Percentiles rank a stretch among this genome's conserved stretches.
These are phyloP conservation scores for Pristionchus fissidentatus DNA, from an alignment of 2,888 invertebrate species.

Conservation along the genomic window DNA sequence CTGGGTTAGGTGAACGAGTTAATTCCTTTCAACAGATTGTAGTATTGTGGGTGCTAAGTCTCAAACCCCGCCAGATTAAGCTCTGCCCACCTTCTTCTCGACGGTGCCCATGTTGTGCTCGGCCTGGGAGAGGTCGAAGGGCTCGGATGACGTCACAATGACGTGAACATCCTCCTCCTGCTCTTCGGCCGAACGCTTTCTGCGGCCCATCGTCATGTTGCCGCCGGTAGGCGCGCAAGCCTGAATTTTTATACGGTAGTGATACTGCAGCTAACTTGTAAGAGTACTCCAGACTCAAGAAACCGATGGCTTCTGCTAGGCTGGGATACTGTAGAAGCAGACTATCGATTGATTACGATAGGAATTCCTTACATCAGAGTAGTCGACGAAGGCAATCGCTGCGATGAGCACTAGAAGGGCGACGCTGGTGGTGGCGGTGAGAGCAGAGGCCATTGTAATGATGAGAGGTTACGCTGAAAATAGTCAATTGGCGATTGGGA, in stretches of 20 bases:
- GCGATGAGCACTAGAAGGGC: not conserved
- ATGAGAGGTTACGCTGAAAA: too few species aligned
- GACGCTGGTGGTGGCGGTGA: not conserved
- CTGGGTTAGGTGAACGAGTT: not conserved
- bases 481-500: too few species aligned
- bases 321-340: not conserved
- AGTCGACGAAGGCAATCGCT: conserved; percentile 4
- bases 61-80: too few species aligned
- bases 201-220: not conserved
- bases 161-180: conserved; percentile 26
- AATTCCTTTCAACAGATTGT: not conserved
- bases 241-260: not conserved
- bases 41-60: not conserved
- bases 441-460: not conserved
- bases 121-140: not conserved
- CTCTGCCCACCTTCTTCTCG: not conserved
- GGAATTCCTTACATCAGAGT: not conserved
- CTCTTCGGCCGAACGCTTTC: conserved; percentile 2
- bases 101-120: conserved; percentile 40
- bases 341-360: not conserved
- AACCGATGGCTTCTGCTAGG: too few species aligned
- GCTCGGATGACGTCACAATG: not conserved
- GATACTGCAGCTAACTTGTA: not conserved
- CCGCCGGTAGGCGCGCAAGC: conserved; percentile 1
- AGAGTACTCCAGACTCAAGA: too few species aligned